phyloP scores from a whole-genome alignment of 2,888 invertebrate species.

The Crioceris asparagi region DNA sequence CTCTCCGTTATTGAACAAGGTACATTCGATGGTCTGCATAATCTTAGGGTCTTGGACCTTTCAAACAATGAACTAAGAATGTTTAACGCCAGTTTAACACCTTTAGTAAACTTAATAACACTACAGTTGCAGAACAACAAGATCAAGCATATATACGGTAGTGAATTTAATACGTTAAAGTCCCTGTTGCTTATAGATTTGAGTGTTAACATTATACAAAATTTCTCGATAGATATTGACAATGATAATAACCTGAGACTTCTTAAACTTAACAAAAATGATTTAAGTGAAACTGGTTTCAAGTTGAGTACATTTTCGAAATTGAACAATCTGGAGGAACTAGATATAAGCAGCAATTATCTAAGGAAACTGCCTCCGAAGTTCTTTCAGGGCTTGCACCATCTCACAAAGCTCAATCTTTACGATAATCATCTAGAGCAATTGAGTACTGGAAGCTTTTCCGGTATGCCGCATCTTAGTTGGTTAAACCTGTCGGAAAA shows the following conservation, averaged over 20 bases:
- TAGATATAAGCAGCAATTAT: constrained; percentile 26
- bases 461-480: constrained; percentile 29
- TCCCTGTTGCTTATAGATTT: constrained; percentile 20
- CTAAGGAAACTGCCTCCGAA: constrained; percentile 24
- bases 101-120: constrained; percentile 16
- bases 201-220: constrained; percentile 24
- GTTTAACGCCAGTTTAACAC: constrained; percentile 9
- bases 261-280: constrained; percentile 28
- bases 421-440: constrained; percentile 27
- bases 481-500: constrained; percentile 29
- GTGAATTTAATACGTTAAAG: constrained; percentile 23
- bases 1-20: constrained; percentile 15
- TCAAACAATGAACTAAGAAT: constrained; percentile 13
- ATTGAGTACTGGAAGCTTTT: constrained; percentile 27
- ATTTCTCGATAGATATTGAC: constrained; percentile 24
- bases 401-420: constrained; percentile 27
- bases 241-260: constrained; percentile 25
- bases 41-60: constrained; percentile 27
- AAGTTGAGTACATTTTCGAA: constrained; percentile 25
- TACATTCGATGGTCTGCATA: constrained; percentile 27
- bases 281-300: constrained; percentile 22
- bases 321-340: constrained; percentile 25
- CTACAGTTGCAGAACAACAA: constrained; percentile 26
- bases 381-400: constrained; percentile 26
- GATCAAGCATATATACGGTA: constrained; percentile 15